phyloP scores from a whole-genome alignment of 2,113 vertebrate genomes.

The Amblyopsis rosae region DNA sequence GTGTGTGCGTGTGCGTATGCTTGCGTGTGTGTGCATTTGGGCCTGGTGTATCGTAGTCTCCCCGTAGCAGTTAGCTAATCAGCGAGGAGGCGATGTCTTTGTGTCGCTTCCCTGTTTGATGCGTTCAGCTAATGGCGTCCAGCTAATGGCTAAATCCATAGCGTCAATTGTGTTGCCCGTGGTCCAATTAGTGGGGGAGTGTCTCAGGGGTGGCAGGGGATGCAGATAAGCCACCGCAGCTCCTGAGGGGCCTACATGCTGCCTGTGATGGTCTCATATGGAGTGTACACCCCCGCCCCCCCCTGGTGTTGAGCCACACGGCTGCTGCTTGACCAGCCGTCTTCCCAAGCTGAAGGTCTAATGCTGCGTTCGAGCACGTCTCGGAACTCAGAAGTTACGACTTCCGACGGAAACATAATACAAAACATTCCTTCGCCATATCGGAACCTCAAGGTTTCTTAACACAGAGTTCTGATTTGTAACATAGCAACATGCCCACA shows the following conservation, averaged over 20 bases:
- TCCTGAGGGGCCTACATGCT: not conserved
- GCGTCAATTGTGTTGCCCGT: not conserved
- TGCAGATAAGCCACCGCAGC: not conserved
- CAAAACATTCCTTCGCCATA: too few relatives aligned
- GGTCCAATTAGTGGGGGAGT: not conserved
- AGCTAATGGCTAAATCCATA: not conserved
- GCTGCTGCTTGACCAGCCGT: not conserved
- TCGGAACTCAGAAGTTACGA: too few relatives aligned
- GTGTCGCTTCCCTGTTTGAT: not conserved
- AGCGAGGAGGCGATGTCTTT: not conserved
- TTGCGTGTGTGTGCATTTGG: too few relatives aligned
- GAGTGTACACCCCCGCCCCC: not conserved
- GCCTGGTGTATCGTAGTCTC: not conserved
- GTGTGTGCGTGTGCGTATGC: too few relatives aligned
- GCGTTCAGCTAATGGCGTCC: not conserved
- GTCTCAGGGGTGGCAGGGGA: not conserved
- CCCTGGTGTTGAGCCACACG: not conserved
- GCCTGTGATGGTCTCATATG: not conserved
- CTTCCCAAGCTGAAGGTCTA: not conserved
- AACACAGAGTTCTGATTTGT: too few relatives aligned
- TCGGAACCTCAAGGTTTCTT: too few relatives aligned
- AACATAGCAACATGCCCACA: too few relatives aligned
- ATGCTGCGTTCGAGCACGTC: not conserved
- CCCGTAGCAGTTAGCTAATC: conserved; percentile 4
- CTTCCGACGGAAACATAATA: too few relatives aligned